Evolutionary conservation across 2,113 vertebrate species (phyloP).

Genomic region (Pica pica): DNA sequence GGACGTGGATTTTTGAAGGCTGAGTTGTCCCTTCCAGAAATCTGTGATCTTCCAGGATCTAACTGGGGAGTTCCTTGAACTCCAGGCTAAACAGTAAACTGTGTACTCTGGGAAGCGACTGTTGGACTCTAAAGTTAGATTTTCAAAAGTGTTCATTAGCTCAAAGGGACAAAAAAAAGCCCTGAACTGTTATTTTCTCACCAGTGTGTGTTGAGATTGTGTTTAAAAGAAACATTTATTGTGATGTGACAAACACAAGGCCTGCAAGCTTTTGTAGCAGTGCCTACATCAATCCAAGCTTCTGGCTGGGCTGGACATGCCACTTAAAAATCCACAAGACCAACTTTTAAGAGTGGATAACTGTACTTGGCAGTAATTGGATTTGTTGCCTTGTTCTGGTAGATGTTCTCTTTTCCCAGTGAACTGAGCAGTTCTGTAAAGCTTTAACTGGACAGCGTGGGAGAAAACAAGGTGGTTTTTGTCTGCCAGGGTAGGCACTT

Average conservation of each 20-base stretch:
- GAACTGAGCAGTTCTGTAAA: neutral
- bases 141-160: neutral
- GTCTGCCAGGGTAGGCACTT: neutral
- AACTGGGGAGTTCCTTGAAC: neutral
- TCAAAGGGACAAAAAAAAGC: neutral
- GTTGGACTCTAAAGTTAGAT: neutral
- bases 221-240: neutral
- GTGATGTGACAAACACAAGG: neutral
- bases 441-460: neutral
- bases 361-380: neutral
- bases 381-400: neutral
- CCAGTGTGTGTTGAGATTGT: neutral
- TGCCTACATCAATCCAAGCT: neutral
- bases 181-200: neutral
- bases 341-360: neutral
- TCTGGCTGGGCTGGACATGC: neutral
- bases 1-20: neutral
- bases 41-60: neutral
- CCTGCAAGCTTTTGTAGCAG: neutral
- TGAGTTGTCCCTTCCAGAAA: neutral
- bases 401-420: neutral
- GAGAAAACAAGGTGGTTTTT: neutral
- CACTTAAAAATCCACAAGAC: neutral
- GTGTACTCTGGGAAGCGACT: neutral
- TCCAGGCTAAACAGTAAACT: conserved; percentile 13